phyloP scores from a whole-genome alignment of 2,113 vertebrate genomes.

The Microtus richardsoni region DNA sequence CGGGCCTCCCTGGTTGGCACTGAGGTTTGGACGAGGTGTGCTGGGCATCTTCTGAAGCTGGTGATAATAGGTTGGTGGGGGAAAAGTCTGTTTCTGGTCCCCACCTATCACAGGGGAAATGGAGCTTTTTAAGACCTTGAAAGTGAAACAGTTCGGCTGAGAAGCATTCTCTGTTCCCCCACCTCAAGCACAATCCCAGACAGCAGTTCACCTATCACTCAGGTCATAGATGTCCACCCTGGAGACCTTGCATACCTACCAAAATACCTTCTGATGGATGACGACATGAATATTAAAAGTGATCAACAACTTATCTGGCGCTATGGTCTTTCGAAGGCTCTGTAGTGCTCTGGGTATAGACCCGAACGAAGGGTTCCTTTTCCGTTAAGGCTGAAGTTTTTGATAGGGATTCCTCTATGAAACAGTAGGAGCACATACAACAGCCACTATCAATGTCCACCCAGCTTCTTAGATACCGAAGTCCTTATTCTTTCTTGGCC shows the following conservation, averaged over 20 bases:
- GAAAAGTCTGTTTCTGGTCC: not conserved
- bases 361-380: not conserved
- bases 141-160: not conserved
- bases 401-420: not conserved
- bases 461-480: not conserved
- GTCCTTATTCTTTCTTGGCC: constrained; percentile 20
- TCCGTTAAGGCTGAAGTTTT: not conserved
- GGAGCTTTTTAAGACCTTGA: constrained; percentile 26
- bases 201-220: not conserved
- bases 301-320: not conserved
- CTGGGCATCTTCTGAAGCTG: constrained; percentile 34
- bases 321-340: constrained; percentile 19
- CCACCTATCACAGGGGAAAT: not conserved
- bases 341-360: not conserved
- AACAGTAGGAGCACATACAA: not conserved
- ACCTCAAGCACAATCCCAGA: constrained; percentile 4
- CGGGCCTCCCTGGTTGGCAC: not conserved
- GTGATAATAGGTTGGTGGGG: not conserved
- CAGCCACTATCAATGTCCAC: not conserved
- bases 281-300: not conserved
- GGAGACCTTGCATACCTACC: not conserved
- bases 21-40: not conserved
- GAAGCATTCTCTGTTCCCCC: not conserved
- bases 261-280: not conserved
- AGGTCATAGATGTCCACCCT: not conserved